phyloP scores from a whole-genome alignment of 2,113 vertebrate species.

The Tetrao urogallus region DNA sequence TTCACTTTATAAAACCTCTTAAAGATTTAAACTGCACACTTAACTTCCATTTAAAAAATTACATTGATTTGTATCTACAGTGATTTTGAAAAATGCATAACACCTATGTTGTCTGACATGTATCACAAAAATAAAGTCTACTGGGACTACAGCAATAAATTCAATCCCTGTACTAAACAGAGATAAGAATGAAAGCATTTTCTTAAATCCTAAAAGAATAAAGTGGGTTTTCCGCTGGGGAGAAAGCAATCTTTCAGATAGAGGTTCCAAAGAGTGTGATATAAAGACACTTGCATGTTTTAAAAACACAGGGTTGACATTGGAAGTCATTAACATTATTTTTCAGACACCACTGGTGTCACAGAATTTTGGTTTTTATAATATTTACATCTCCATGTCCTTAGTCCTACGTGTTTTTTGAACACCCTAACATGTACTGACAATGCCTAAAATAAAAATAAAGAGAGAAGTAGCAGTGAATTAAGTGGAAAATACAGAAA shows the following conservation, averaged over 20 bases:
- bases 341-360: not conserved
- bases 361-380: not conserved
- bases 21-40: not conserved
- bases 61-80: not conserved
- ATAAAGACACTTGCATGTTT: not conserved
- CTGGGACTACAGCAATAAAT: not conserved
- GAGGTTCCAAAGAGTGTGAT: not conserved
- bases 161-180: not conserved
- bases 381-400: not conserved
- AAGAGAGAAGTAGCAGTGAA: too few species aligned
- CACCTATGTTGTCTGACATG: not conserved
- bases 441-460: not conserved
- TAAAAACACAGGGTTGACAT: not conserved
- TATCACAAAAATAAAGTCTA: not conserved
- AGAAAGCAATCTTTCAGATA: not conserved
- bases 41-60: not conserved
- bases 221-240: not conserved
- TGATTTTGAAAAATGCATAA: not conserved
- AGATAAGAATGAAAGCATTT: not conserved
- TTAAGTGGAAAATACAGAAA: too few species aligned
- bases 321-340: not conserved
- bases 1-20: not conserved
- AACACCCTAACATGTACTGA: not conserved
- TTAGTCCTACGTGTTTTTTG: not conserved
- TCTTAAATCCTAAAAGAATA: not conserved